Conservation (phyloP, 2,888 invertebrate genomes). For the Agrochola lychnidis region DNA sequence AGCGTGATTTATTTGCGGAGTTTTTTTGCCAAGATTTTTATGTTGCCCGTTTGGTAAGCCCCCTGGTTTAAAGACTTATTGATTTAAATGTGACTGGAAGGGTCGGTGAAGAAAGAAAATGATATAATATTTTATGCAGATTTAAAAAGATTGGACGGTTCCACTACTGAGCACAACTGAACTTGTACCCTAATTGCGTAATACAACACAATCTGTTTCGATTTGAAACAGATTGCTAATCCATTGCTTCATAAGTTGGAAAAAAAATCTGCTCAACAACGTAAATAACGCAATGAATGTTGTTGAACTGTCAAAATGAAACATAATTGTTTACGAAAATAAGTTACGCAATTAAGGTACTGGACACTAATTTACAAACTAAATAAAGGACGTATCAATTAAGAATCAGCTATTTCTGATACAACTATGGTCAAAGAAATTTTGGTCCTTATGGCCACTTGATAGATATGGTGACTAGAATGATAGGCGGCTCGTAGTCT, state of each 20-base stretch:
- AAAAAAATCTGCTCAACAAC: no score
- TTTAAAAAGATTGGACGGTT: background rate
- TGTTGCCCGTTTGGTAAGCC: slow-evolving; percentile 58
- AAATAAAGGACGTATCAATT: background rate
- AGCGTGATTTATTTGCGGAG: slow-evolving; percentile 72
- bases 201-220: no score
- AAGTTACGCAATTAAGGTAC: no score
- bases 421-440: background rate
- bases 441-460: background rate
- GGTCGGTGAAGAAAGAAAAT: background rate
- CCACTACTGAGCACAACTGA: background rate
- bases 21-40: slow-evolving; percentile 69
- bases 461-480: background rate
- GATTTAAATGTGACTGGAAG: slow-evolving; percentile 50
- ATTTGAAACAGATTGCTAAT: no score
- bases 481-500: background rate
- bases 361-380: background rate
- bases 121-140: background rate
- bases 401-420: background rate
- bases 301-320: no score
- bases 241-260: no score
- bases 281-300: no score
- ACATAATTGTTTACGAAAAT: no score
- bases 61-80: slow-evolving; percentile 50
- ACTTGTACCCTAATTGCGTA: no score